Conservation (phyloP, 1,140 invertebrate species). For the Ceratosolen solmsi region DNA sequence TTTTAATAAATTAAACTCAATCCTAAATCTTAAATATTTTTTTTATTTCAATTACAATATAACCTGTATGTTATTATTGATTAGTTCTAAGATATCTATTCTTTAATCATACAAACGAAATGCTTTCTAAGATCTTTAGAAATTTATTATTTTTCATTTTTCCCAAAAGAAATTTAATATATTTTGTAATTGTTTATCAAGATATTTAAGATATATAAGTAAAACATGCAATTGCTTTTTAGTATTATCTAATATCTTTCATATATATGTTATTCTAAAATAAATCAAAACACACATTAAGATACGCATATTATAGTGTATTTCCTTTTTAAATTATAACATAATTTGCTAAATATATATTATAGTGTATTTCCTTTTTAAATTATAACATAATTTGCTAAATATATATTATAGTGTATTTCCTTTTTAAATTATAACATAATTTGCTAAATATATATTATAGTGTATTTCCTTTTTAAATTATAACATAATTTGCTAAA, state of each 20-base stretch:
- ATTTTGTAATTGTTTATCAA: not conserved
- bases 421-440: not conserved
- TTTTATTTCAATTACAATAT: not conserved
- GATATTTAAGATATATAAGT: constrained; percentile 19
- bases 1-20: not conserved
- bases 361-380: not conserved
- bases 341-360: not conserved
- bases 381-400: constrained; percentile 3
- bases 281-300: not conserved
- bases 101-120: not conserved
- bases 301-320: not conserved
- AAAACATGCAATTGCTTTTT: constrained; percentile 25
- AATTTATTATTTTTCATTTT: constrained; percentile 35
- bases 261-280: constrained; percentile 13
- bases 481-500: constrained; percentile 12
- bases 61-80: not conserved
- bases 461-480: not conserved
- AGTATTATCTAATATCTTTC: constrained; percentile 10
- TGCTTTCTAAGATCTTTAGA: constrained; percentile 19
- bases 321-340: not conserved
- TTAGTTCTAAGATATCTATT: not conserved
- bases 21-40: not conserved
- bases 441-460: not conserved
- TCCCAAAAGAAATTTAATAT: constrained; percentile 31
- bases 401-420: not conserved